Percentiles rank a stretch among this genome's conserved stretches.
Evolutionary conservation across 2,113 vertebrate genomes (phyloP).

Genomic region (Sturnira hondurensis): DNA sequence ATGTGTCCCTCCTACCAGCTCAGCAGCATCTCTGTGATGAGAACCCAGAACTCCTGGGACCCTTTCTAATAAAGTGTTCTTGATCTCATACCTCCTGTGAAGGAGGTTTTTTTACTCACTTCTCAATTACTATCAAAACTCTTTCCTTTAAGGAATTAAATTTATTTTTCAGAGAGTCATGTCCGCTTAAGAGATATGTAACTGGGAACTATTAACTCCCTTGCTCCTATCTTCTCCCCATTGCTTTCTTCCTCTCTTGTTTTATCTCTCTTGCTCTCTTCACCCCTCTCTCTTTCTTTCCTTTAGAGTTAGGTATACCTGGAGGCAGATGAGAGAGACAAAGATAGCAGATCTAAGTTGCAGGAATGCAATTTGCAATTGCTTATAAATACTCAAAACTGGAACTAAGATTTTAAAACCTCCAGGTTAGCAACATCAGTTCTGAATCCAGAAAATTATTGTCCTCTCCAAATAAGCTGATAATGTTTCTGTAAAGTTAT

Average conservation of each 20-base stretch:
- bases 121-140: not conserved
- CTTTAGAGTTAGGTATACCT: not conserved
- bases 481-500: slow-evolving; percentile 44
- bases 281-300: not conserved
- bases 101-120: not conserved
- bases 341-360: not conserved
- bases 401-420: slow-evolving; percentile 8
- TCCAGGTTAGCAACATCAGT: not conserved
- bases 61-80: not conserved
- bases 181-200: not conserved
- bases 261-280: not conserved
- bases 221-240: not conserved
- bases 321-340: not conserved
- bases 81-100: not conserved
- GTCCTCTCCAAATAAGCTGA: slow-evolving; percentile 20
- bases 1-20: not conserved
- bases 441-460: not conserved
- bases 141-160: not conserved
- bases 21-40: not conserved
- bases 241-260: not conserved
- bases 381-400: not conserved
- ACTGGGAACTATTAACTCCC: not conserved
- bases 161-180: not conserved
- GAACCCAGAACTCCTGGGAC: not conserved
- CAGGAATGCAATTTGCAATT: not conserved